phyloP scores from a whole-genome alignment of 2,113 vertebrate species.

The Lycocorax pyrrhopterus region DNA sequence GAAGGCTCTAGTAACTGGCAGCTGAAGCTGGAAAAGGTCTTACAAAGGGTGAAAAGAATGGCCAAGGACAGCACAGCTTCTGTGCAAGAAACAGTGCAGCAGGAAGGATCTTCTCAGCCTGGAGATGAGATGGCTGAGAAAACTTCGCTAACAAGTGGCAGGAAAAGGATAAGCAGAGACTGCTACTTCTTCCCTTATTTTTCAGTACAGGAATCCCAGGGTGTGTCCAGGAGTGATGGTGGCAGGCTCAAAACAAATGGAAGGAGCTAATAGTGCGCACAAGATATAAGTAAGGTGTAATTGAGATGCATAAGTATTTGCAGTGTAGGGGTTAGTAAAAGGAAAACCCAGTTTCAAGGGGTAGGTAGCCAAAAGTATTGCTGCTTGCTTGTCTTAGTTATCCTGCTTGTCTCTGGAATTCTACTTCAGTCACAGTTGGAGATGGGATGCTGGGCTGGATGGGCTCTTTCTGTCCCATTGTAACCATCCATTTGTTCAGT shows the following conservation, averaged over 20 bases:
- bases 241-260: background rate
- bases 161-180: background rate
- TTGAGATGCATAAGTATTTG: background rate
- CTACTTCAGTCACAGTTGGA: background rate
- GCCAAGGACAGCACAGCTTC: background rate
- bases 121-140: background rate
- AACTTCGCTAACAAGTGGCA: background rate
- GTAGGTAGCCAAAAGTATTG: background rate
- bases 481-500: background rate
- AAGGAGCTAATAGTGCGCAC: background rate
- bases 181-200: background rate
- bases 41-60: background rate
- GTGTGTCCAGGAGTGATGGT: background rate
- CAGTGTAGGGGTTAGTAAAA: background rate
- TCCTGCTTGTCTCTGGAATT: background rate
- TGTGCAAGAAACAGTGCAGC: background rate
- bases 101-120: background rate
- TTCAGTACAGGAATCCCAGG: background rate
- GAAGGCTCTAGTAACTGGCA: background rate
- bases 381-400: background rate
- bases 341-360: background rate
- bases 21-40: background rate
- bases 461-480: background rate
- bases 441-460: background rate
- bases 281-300: background rate